These are phyloP conservation scores for Diplodus sargus DNA, from an alignment of 2,797 vertebrate genomes.

Conservation along the genomic window DNA sequence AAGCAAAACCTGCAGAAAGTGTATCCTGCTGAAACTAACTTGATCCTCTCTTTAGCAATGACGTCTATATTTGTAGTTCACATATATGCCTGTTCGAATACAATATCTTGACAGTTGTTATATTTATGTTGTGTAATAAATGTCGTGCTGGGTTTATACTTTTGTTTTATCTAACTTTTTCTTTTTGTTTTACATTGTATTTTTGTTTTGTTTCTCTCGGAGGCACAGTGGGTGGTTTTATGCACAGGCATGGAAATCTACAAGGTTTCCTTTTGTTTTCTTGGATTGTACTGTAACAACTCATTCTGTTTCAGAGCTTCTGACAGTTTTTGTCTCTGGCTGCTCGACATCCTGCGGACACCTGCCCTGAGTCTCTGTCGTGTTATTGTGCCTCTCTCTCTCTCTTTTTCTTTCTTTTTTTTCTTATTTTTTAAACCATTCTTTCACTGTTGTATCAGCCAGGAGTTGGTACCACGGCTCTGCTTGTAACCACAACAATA, in stretches of 20 bases:
- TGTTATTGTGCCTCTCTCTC: constrained; percentile 84
- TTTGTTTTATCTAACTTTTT: constrained; percentile 81
- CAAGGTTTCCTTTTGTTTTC: constrained; percentile 33
- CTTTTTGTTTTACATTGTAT: constrained; percentile 73
- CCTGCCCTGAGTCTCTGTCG: constrained; percentile 75
- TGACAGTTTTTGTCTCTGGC: constrained; percentile 71
- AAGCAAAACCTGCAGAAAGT: constrained; percentile 86
- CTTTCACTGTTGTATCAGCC: constrained; percentile 85
- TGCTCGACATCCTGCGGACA: constrained; percentile 71
- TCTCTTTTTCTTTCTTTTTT: constrained; percentile 59
- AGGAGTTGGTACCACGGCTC: constrained; percentile 85
- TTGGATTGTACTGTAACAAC: constrained; percentile 76
- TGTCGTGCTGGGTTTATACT: constrained; percentile 90
- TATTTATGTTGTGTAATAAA: constrained; percentile 95
- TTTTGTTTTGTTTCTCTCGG: constrained; percentile 62
- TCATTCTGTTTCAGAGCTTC: constrained; percentile 71
- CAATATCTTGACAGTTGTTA: constrained; percentile 88
- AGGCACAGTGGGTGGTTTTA: constrained; percentile 87
- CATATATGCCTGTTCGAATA: constrained; percentile 91
- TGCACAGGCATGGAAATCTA: constrained; percentile 76
- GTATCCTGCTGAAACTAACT: constrained; percentile 90
- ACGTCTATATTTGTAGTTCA: constrained; percentile 90
- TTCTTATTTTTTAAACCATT: constrained; percentile 68
- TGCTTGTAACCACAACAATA: constrained; percentile 89
- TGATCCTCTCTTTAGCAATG: constrained; percentile 87